Base-by-base conservation (phyloP, 2,888 invertebrate species). In the Drosophila barbarae region DNA sequence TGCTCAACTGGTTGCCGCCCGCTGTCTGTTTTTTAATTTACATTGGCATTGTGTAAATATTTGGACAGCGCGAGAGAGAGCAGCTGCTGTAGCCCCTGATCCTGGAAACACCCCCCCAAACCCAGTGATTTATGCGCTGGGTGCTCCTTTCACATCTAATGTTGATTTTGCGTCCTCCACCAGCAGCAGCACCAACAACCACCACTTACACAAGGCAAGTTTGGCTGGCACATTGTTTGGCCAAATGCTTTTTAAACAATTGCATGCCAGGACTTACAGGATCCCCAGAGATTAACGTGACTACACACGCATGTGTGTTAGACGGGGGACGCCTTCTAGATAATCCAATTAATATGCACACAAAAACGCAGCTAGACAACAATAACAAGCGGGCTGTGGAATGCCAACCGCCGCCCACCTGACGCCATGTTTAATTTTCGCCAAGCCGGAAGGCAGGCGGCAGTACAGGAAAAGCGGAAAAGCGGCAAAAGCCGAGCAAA, bases 301-400 rank as follows among this genome's bases (percentile, higher is more conserved):
- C 86, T 85, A 77, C 38, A 54, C 57, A 70, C 52, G 61, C 55
- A 53, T 52, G 38, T 38, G 36, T 38, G 36, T 38, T 42, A 42
- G 30, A 12, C 21, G 44, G 44, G 75, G 70, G 69, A 71, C 73
- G 73, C 75, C 77, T 79, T 79, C 72, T 76, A 80, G 85, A 86
- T 87, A 86, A 86, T 86, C 86, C 86, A 86, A 87, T 86, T 86
- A 86, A 78, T 83, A 84, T 83, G 81, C 79, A 84, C 72, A 80
- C 81, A 82, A 78, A 84, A 77, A 82, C 77, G 79, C 76, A 84
- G 60, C 74, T 77, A 79, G 66, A 74, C 79, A 82, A 72, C 71
- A 81, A 74, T 49, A 77, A 72, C 72, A 70, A 73, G 60, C 72
- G 59, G 47, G 47, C 28, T 34, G 23, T 32, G 28, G 35, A 63